Conservation (phyloP, 2,888 invertebrate species). For the Cistogaster globosa region DNA sequence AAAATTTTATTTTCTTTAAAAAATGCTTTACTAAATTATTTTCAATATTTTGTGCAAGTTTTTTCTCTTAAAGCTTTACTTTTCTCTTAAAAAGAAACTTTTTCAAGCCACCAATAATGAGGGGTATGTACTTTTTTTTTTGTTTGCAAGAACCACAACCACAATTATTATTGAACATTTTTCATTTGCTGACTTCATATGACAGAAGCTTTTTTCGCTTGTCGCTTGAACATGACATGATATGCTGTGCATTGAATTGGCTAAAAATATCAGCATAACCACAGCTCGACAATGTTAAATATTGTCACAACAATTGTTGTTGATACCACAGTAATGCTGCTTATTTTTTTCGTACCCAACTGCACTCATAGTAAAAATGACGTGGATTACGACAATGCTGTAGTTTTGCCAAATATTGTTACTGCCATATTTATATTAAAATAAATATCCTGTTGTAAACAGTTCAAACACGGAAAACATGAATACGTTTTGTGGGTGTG, state of each 20-base stretch:
- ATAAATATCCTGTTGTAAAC: slow-evolving; percentile 47
- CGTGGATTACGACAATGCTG: slow-evolving; percentile 25
- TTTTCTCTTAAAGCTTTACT: too few relatives aligned
- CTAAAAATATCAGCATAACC: slow-evolving; percentile 57
- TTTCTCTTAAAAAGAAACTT: too few relatives aligned
- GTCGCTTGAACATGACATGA: slow-evolving; percentile 15
- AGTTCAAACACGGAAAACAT: slow-evolving; percentile 12
- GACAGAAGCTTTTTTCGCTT: slow-evolving; percentile 20
- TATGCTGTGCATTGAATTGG: slow-evolving; percentile 57
- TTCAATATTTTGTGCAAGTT: too few relatives aligned
- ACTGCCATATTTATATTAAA: slow-evolving; percentile 54
- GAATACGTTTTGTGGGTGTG: not conserved
- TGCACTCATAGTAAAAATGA: slow-evolving; percentile 4
- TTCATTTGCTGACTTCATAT: slow-evolving; percentile 4
- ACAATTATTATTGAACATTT: not conserved
- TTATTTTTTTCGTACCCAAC: not conserved
- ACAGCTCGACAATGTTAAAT: slow-evolving; percentile 48
- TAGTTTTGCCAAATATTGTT: slow-evolving; percentile 15
- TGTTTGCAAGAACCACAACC: not conserved
- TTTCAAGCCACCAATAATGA: too few relatives aligned
- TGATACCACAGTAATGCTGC: slow-evolving; percentile 10
- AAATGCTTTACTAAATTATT: too few relatives aligned
- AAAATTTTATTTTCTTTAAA: too few relatives aligned
- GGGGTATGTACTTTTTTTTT: not conserved
- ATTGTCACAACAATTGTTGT: slow-evolving; percentile 53